Percentiles rank a stretch among this genome's conserved stretches.
phyloP scores from a whole-genome alignment of 2,888 invertebrate species.

The Cheilosia vulpina region DNA sequence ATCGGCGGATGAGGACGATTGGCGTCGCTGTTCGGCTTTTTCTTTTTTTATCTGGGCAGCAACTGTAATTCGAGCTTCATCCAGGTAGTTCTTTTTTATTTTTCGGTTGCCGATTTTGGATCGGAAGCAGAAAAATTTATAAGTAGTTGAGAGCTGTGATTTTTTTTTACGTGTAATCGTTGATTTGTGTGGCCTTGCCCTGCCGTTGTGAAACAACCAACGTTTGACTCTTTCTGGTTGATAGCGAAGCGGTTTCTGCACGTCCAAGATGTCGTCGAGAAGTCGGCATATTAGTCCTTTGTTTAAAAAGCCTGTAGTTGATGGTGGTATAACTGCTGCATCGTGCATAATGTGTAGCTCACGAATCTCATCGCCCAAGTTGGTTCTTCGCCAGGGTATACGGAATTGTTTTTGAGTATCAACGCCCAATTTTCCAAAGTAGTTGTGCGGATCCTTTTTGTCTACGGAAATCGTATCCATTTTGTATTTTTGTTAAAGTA shows the following conservation, averaged over 20 bases:
- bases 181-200: constrained; percentile 74
- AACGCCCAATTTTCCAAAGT: not conserved
- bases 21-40: not conserved
- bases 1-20: constrained; percentile 4
- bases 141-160: constrained; percentile 71
- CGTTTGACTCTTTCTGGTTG: constrained; percentile 77
- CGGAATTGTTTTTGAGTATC: constrained; percentile 14
- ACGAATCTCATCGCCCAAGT: constrained; percentile 42
- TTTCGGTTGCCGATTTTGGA: constrained; percentile 64
- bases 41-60: constrained; percentile 34
- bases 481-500: not conserved
- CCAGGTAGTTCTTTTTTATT: constrained; percentile 77
- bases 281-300: constrained; percentile 36
- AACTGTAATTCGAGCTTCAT: constrained; percentile 53
- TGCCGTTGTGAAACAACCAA: constrained; percentile 77
- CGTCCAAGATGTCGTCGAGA: constrained; percentile 48
- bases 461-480: constrained; percentile 38
- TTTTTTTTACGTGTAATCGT: constrained; percentile 39
- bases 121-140: constrained; percentile 75
- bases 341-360: constrained; percentile 51
- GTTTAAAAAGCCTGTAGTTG: constrained; percentile 50
- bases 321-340: constrained; percentile 44
- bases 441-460: constrained; percentile 44
- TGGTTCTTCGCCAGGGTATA: constrained; percentile 27
- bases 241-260: constrained; percentile 3